phyloP scores from a whole-genome alignment of 2,888 invertebrate species.

The Diploptera punctata region DNA sequence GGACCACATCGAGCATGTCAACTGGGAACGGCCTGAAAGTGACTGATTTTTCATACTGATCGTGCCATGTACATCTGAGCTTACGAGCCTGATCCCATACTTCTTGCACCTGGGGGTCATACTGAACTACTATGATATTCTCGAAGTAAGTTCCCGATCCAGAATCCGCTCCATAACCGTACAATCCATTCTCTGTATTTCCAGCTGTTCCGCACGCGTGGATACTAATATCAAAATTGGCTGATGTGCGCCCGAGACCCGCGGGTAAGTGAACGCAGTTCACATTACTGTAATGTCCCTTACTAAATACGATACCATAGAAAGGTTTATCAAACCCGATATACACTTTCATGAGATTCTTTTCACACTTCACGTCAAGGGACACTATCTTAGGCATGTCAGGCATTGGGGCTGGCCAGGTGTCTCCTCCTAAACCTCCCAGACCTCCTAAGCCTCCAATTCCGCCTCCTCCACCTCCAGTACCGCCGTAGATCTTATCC shows the following conservation, averaged over 20 bases:
- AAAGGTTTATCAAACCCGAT: slow-evolving; percentile 95
- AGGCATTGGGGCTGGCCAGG: slow-evolving; percentile 84
- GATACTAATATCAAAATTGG: slow-evolving; percentile 90
- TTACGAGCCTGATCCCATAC: slow-evolving; percentile 96
- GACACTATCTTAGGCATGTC: slow-evolving; percentile 95
- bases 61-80: slow-evolving; percentile 93
- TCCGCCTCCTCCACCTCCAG: slow-evolving; percentile 49
- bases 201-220: slow-evolving; percentile 93
- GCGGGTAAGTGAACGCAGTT: slow-evolving; percentile 92
- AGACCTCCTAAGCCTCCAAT: slow-evolving; percentile 43
- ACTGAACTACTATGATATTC: slow-evolving; percentile 92
- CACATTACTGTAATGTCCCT: slow-evolving; percentile 91
- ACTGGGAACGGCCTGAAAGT: slow-evolving; percentile 95
- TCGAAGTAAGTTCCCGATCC: slow-evolving; percentile 93
- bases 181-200: slow-evolving; percentile 88
- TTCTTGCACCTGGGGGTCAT: slow-evolving; percentile 90
- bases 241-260: slow-evolving; percentile 82
- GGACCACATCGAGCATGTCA: slow-evolving; percentile 93
- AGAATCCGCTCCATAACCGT: slow-evolving; percentile 85
- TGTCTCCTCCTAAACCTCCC: slow-evolving; percentile 66
- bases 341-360: slow-evolving; percentile 92
- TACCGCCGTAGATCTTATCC: slow-evolving; percentile 61
- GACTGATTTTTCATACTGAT: slow-evolving; percentile 93
- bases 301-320: slow-evolving; percentile 94
- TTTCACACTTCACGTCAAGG: slow-evolving; percentile 92